Conservation (phyloP, 1,140 invertebrate species). For the Solenopsis invicta region DNA sequence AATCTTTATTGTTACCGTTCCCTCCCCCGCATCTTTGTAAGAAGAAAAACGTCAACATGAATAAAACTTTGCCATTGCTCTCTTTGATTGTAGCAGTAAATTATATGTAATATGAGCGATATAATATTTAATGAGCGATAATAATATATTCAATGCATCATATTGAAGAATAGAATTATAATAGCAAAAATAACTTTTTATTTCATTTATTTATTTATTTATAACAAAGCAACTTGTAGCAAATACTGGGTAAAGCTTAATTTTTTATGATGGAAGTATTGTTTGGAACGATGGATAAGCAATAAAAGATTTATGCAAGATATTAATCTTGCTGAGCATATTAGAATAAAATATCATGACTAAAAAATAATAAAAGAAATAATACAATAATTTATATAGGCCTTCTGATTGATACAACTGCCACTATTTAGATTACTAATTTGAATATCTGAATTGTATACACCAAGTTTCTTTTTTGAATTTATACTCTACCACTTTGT, state of each 20-base stretch:
- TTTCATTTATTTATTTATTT: slow-evolving; percentile 55
- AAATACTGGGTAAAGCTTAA: slow-evolving; percentile 64
- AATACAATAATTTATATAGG: slow-evolving; percentile 57
- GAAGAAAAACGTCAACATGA: slow-evolving; percentile 54
- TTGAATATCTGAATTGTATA: background rate
- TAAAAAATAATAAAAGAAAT: slow-evolving; percentile 12
- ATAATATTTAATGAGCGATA: slow-evolving; percentile 29
- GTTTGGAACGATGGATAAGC: slow-evolving; percentile 29
- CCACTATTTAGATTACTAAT: slow-evolving; percentile 21
- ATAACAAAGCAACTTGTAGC: slow-evolving; percentile 70
- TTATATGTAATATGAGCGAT: slow-evolving; percentile 7
- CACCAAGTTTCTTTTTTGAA: background rate
- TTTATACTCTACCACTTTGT: background rate
- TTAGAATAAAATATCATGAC: slow-evolving; percentile 3
- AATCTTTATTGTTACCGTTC: slow-evolving; percentile 54
- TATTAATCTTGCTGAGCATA: slow-evolving; percentile 15
- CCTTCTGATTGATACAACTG: slow-evolving; percentile 34
- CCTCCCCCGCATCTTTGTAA: slow-evolving; percentile 19
- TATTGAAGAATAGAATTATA: slow-evolving; percentile 59
- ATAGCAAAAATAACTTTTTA: slow-evolving; percentile 62
- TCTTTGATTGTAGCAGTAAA: slow-evolving; percentile 37
- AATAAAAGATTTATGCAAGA: slow-evolving; percentile 29
- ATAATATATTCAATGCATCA: slow-evolving; percentile 37
- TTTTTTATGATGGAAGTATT: slow-evolving; percentile 45
- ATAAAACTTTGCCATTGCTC: slow-evolving; percentile 59